Percentiles rank a stretch among this genome's conserved stretches.
Conservation (phyloP, 2,797 vertebrate species). For the Enteromius anoplus region DNA sequence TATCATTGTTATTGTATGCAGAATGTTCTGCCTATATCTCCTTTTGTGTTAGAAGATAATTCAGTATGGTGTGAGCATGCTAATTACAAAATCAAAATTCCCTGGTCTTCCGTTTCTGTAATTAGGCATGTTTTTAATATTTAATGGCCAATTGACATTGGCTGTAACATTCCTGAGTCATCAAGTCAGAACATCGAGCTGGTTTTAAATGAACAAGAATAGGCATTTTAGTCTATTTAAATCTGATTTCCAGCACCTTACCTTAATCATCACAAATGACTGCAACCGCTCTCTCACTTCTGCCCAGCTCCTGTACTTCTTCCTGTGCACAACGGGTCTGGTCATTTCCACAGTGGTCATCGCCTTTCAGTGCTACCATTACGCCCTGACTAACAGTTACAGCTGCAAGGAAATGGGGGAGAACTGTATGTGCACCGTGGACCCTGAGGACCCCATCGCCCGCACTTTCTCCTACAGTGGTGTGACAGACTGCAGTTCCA, state of each 20-base stretch:
- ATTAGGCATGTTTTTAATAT: not conserved
- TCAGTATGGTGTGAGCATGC: not conserved
- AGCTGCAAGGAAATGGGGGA: slow-evolving; percentile 69
- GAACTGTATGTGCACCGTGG: slow-evolving; percentile 84
- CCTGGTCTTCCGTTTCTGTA: not conserved
- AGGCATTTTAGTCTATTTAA: slow-evolving; percentile 30
- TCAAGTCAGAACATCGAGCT: not conserved
- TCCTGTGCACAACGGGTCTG: slow-evolving; percentile 84
- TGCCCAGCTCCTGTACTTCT: slow-evolving; percentile 87
- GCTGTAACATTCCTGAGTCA: slow-evolving; percentile 11
- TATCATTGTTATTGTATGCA: not conserved
- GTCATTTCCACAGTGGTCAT: slow-evolving; percentile 84
- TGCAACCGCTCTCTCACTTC: not conserved
- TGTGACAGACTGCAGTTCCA: slow-evolving; percentile 78
- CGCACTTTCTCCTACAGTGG: slow-evolving; percentile 84
- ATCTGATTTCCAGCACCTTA: not conserved
- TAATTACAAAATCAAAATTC: slow-evolving; percentile 3
- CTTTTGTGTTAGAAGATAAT: not conserved
- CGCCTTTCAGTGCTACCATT: slow-evolving; percentile 87
- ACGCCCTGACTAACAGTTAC: slow-evolving; percentile 78
- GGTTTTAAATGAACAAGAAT: slow-evolving; percentile 24
- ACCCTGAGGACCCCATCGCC: slow-evolving; percentile 82
- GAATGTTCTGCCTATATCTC: not conserved
- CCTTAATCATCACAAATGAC: slow-evolving; percentile 6
- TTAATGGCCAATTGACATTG: slow-evolving; percentile 10